These are phyloP conservation scores for Aphelenchoides besseyi DNA, from an alignment of 1,140 invertebrate species.

Conservation along the genomic window DNA sequence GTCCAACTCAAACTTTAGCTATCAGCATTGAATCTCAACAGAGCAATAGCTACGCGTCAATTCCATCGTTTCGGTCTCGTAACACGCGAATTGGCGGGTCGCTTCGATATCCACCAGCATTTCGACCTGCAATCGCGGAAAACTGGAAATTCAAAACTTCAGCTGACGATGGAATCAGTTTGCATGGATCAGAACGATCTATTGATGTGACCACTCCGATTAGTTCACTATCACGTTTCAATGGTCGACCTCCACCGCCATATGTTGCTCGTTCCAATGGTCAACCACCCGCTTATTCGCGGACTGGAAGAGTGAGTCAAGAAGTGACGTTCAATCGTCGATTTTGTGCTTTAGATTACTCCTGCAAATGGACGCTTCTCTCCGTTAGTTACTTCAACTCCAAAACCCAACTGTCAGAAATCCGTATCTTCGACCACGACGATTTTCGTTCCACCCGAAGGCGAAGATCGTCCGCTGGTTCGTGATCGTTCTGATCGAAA, in stretches of 20 bases:
- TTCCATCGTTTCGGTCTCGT: constrained; percentile 19
- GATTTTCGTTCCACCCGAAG: constrained; percentile 25
- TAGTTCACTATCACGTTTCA: neutral
- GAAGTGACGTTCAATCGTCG: no score
- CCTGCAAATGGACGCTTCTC: constrained; percentile 8
- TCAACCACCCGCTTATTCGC: neutral
- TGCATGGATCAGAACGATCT: constrained; percentile 19
- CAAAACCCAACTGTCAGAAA: constrained; percentile 12
- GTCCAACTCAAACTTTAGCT: neutral
- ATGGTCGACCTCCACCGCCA: constrained; percentile 25
- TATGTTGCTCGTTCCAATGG: neutral
- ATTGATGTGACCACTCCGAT: constrained; percentile 18
- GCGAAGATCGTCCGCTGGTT: neutral
- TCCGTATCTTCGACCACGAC: neutral
- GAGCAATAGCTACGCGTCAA: constrained; percentile 19
- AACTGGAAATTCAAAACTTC: constrained; percentile 11
- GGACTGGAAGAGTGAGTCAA: no score
- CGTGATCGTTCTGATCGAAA: constrained; percentile 31
- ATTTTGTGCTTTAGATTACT: constrained; percentile 5
- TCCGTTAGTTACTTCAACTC: constrained; percentile 17
- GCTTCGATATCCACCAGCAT: constrained; percentile 31
- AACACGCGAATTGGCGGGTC: constrained; percentile 43
- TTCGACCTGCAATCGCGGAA: neutral
- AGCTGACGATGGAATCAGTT: constrained; percentile 26
- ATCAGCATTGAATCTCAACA: constrained; percentile 20